Conservation (phyloP, 1,140 invertebrate species). For the Nephila pilipes region DNA sequence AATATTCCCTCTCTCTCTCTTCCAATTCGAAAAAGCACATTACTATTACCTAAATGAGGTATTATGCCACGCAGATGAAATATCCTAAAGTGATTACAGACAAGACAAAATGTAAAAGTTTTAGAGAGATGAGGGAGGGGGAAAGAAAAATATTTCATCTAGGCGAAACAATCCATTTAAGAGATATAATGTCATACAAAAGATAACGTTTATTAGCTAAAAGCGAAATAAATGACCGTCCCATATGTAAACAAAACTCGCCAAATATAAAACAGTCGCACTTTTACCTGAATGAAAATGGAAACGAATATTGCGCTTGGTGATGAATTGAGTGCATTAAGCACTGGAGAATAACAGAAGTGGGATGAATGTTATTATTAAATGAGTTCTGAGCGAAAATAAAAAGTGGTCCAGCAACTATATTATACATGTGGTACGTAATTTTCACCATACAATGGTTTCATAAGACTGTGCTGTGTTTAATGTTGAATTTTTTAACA, state of each 20-base stretch:
- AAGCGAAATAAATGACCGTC: background rate
- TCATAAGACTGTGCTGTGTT: too few relatives aligned
- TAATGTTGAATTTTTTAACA: too few relatives aligned
- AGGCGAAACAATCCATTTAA: conserved; percentile 15
- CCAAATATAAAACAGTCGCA: conserved; percentile 5
- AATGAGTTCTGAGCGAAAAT: background rate
- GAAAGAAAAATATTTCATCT: conserved; percentile 15
- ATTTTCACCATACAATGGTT: too few relatives aligned
- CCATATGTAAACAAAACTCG: background rate
- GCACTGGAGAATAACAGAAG: background rate
- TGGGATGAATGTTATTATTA: background rate
- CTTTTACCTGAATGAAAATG: conserved; percentile 2
- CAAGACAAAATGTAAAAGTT: background rate
- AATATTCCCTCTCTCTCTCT: background rate
- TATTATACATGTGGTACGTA: too few relatives aligned
- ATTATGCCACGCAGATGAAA: background rate
- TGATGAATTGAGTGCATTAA: background rate
- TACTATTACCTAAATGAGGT: background rate
- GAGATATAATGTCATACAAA: background rate
- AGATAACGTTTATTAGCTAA: background rate
- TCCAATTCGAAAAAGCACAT: background rate
- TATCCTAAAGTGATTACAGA: conserved; percentile 15
- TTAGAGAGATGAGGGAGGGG: background rate
- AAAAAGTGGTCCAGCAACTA: background rate
- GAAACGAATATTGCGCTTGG: too few relatives aligned